phyloP scores from a whole-genome alignment of 2,113 vertebrate species.

The Macquaria australasica region DNA sequence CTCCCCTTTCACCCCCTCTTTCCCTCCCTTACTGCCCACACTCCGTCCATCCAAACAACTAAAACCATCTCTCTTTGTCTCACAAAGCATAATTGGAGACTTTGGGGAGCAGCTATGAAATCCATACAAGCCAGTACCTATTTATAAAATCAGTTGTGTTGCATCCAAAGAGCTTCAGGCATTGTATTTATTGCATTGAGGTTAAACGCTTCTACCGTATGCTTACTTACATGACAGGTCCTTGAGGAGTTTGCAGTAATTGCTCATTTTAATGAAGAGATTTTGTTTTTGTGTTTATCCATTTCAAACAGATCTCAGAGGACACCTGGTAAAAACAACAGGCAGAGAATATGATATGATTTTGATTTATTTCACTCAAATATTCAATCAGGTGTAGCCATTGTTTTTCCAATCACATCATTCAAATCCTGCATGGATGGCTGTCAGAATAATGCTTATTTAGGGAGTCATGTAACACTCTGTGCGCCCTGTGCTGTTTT shows the following conservation, averaged over 20 bases:
- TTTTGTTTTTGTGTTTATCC: constrained; percentile 23
- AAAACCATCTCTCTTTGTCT: constrained; percentile 8
- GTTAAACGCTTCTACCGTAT: neutral
- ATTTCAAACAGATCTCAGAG: constrained; percentile 1
- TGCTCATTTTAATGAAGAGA: constrained; percentile 28
- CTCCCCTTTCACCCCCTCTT: neutral
- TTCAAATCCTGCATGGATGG: neutral
- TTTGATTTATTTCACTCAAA: neutral
- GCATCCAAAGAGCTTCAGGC: constrained; percentile 20
- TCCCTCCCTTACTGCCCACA: neutral
- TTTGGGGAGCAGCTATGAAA: constrained; percentile 9
- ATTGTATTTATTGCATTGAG: neutral
- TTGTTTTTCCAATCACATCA: neutral
- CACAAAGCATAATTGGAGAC: constrained; percentile 1
- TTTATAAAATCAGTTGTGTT: constrained; percentile 30
- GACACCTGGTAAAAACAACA: constrained; percentile 4
- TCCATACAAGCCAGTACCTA: constrained; percentile 25
- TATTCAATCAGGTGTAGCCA: neutral
- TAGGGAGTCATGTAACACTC: neutral
- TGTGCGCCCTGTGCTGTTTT: neutral
- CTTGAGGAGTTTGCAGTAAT: neutral
- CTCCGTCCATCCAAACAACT: constrained; percentile 22
- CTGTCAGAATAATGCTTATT: constrained; percentile 13
- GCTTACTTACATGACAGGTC: constrained; percentile 24
- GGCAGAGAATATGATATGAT: neutral